These are phyloP conservation scores for Amphiprion clarkii DNA, from an alignment of 2,797 vertebrate genomes.

Conservation along the genomic window DNA sequence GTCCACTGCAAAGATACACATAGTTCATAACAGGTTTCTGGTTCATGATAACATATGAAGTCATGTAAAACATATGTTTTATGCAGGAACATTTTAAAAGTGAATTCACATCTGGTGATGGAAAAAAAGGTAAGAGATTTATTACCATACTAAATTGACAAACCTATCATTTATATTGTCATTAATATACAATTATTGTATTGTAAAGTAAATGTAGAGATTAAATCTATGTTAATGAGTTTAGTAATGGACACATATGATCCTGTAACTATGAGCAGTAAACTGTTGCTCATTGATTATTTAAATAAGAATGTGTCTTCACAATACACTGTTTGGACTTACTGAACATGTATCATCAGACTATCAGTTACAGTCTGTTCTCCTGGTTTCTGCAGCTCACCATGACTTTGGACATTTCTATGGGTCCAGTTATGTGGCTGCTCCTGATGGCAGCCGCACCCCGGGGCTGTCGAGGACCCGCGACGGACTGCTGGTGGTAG, in stretches of 20 bases:
- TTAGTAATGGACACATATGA: background rate
- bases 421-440: constrained; percentile 96
- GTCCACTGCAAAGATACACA: constrained; percentile 45
- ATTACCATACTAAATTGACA: background rate
- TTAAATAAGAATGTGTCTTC: background rate
- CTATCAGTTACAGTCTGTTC: background rate
- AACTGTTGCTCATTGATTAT: background rate
- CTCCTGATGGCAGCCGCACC: constrained; percentile 92
- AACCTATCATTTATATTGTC: background rate
- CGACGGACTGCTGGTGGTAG: constrained; percentile 92
- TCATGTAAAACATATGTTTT: constrained; percentile 22
- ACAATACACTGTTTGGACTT: background rate
- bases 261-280: background rate
- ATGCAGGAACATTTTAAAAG: constrained; percentile 92
- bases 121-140: constrained; percentile 88
- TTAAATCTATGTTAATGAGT: no score
- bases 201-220: background rate
- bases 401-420: constrained; percentile 95
- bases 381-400: constrained; percentile 86
- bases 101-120: constrained; percentile 96
- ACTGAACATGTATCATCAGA: background rate
- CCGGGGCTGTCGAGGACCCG: constrained; percentile 91
- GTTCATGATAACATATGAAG: background rate
- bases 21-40: background rate
- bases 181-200: background rate